These are phyloP conservation scores for Zele albiditarsus DNA, from an alignment of 2,888 invertebrate genomes.

Conservation along the genomic window DNA sequence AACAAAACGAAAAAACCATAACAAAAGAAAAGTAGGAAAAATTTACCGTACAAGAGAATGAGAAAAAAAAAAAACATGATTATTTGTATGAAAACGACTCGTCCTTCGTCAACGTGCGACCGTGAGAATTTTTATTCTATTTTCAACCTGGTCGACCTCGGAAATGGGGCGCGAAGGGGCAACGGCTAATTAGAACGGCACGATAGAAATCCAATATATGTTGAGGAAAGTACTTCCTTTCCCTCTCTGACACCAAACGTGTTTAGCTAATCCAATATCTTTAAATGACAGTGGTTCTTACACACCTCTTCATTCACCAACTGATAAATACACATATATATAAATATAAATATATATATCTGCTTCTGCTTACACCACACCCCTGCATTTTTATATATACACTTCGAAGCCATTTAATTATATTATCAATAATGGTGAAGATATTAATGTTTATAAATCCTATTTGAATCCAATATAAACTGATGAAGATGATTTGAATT, in stretches of 20 bases:
- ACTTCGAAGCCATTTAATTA: background rate
- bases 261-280: conserved; percentile 48
- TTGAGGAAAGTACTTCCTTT: conserved; percentile 37
- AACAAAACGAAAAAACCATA: background rate
- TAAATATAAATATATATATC: background rate
- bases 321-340: background rate
- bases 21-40: background rate
- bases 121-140: conserved; percentile 47
- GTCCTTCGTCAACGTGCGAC: conserved; percentile 43
- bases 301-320: background rate
- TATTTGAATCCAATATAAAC: no score
- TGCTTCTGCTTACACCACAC: background rate
- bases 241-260: conserved; percentile 18
- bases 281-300: conserved; percentile 34
- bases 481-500: no score
- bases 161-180: conserved; percentile 48
- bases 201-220: conserved; percentile 49
- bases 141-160: conserved; percentile 44
- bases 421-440: background rate
- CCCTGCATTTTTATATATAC: background rate
- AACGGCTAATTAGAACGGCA: conserved; percentile 49
- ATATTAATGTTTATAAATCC: background rate
- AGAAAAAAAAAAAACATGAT: conserved; percentile 27
- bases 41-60: background rate
- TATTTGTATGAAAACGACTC: conserved; percentile 30